A percentile compares a stretch with the other conserved stretches of the same genome.
Conservation (phyloP, 2,888 invertebrate species). For the Sesia bembeciformis region DNA sequence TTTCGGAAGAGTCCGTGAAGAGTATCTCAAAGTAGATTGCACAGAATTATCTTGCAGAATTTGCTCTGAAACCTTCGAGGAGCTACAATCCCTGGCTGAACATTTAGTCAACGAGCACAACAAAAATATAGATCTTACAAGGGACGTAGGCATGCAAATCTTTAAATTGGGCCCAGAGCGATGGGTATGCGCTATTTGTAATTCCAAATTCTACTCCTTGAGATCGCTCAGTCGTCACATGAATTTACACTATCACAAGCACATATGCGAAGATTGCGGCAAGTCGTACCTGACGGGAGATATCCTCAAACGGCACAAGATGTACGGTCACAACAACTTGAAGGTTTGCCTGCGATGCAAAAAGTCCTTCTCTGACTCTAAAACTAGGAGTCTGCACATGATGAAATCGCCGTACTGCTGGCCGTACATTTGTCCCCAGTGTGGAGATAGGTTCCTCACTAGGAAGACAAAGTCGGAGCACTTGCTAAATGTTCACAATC, state of each 20-base stretch:
- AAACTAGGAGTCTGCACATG: slow-evolving; percentile 3
- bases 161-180: slow-evolving; percentile 17
- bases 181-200: slow-evolving; percentile 19
- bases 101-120: slow-evolving; percentile 18
- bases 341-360: slow-evolving; percentile 8
- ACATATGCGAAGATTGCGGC: slow-evolving; percentile 24
- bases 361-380: slow-evolving; percentile 1
- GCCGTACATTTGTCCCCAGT: slow-evolving; percentile 2
- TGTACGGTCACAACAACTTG: slow-evolving; percentile 9
- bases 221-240: slow-evolving; percentile 25
- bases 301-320: slow-evolving; percentile 13
- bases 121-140: slow-evolving; percentile 7
- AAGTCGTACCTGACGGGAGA: slow-evolving; percentile 15
- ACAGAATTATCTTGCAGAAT: slow-evolving; percentile 23
- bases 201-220: slow-evolving; percentile 17
- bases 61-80: slow-evolving; percentile 13
- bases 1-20: slow-evolving; percentile 5
- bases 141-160: slow-evolving; percentile 18
- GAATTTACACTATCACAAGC: slow-evolving; percentile 23
- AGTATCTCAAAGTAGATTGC: slow-evolving; percentile 21
- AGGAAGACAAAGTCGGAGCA: slow-evolving; percentile 5
- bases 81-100: slow-evolving; percentile 12
- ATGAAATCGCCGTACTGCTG: slow-evolving; percentile 5
- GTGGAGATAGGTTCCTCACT: slow-evolving; percentile 4
- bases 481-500: slow-evolving; percentile 4